phyloP scores from a whole-genome alignment of 2,888 invertebrate species.

The Venusia cambrica region DNA sequence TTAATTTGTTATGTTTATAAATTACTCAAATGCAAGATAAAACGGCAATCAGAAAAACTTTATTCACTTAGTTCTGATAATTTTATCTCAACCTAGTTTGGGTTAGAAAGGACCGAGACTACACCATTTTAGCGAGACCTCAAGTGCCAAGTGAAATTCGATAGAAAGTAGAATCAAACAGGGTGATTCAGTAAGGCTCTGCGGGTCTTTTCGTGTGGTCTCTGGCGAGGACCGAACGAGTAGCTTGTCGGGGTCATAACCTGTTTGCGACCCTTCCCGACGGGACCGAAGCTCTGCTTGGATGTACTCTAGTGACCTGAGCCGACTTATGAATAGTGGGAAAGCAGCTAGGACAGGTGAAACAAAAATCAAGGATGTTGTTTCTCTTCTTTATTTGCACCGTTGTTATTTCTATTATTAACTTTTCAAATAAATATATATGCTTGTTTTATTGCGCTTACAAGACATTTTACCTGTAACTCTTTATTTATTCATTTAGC shows the following conservation, averaged over 20 bases:
- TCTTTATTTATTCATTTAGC: no score
- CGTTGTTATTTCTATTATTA: no score
- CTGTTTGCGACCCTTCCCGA: conserved; percentile 79
- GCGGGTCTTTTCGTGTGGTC: conserved; percentile 56
- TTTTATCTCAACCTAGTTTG: conserved; percentile 75
- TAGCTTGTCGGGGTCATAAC: conserved; percentile 80
- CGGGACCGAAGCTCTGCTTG: conserved; percentile 61
- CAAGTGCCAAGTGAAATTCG: conserved; percentile 31
- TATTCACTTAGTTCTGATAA: conserved; percentile 58
- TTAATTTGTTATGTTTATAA: no score
- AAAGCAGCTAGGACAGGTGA: no score
- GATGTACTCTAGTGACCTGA: conserved; percentile 71
- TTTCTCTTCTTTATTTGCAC: no score
- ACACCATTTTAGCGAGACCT: conserved; percentile 46
- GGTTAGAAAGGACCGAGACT: conserved; percentile 61
- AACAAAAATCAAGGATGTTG: no score
- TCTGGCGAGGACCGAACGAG: conserved; percentile 68
- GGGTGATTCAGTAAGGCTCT: conserved; percentile 40
- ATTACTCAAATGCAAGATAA: no score
- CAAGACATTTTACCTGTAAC: no score
- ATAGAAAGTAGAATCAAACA: conserved; percentile 27
- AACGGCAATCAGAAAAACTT: conserved; percentile 46
- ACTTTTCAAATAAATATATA: no score
- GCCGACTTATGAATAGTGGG: conserved; percentile 48
- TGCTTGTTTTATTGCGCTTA: no score